Conservation (phyloP, 2,888 invertebrate genomes). For the Oscheius sp. region DNA sequence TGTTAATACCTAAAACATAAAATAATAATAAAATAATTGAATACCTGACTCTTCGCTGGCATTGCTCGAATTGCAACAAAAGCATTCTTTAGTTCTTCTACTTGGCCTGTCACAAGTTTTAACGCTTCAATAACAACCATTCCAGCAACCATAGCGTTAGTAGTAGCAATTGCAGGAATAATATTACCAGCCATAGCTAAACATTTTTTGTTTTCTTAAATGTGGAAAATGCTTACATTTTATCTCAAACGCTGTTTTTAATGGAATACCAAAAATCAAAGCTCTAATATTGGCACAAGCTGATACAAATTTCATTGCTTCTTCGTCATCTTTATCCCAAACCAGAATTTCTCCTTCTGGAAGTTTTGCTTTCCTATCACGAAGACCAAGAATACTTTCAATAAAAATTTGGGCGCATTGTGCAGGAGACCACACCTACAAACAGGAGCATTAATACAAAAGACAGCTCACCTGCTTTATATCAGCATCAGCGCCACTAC, state of each 20-base stretch:
- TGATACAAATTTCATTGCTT: slow-evolving; percentile 81
- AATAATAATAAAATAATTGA: background rate
- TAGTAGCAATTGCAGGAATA: slow-evolving; percentile 98
- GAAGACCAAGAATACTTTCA: slow-evolving; percentile 55
- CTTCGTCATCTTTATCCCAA: slow-evolving; percentile 94
- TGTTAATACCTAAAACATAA: slow-evolving; percentile 71
- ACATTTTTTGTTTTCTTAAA: slow-evolving; percentile 15
- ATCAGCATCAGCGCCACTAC: background rate
- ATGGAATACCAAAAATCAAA: slow-evolving; percentile 85
- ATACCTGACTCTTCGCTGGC: slow-evolving; percentile 20
- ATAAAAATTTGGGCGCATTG: slow-evolving; percentile 73
- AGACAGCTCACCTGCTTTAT: slow-evolving; percentile 20
- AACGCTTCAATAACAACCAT: slow-evolving; percentile 83
- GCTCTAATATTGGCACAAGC: slow-evolving; percentile 92
- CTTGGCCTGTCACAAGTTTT: slow-evolving; percentile 34
- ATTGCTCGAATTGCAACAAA: slow-evolving; percentile 32
- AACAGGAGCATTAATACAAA: too few relatives aligned
- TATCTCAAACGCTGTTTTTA: slow-evolving; percentile 88
- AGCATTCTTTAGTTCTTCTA: slow-evolving; percentile 25
- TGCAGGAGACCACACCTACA: slow-evolving; percentile 52
- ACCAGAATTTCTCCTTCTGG: slow-evolving; percentile 76
- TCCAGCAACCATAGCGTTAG: slow-evolving; percentile 96
- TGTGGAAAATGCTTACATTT: slow-evolving; percentile 83
- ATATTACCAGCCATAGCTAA: slow-evolving; percentile 97
- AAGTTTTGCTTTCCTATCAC: slow-evolving; percentile 69